Base-by-base conservation (phyloP, 2,888 invertebrate species). In the Argyresthia goedartella region DNA sequence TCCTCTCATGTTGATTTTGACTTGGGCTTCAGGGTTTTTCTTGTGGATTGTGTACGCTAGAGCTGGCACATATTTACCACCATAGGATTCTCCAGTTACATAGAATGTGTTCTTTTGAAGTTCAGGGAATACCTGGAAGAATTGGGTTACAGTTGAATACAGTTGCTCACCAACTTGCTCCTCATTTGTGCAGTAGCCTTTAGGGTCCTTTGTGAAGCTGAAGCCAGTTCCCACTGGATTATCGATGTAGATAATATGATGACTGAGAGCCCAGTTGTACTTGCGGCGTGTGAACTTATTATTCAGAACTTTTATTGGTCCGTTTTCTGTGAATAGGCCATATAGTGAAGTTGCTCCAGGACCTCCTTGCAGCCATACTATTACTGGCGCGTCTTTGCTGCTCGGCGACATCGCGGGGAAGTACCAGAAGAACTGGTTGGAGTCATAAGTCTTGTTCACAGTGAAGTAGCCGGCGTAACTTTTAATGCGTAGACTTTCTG, bases 71-170 rank as follows among this genome's bases (percentile, higher is more conserved):
- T 90, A 90, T 60, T 90, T 90, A 0, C 97, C 96, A 45, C 91
- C 96, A 68, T 96, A 96, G 0, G 95, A 96, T 80, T 97, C 97
- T 1, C 97, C 97, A 0, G 95, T 92, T 0, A 95, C 90, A 80
- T 91, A 98, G 72, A 98, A 96, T 51, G 93, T 92, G 62, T 92
- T 92, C 0, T 80, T 67, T 64, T 90, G 90, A 34, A 93, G 80
- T 61, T 95, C 91, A 0, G 93, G 92, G 69, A 97, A 98, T 0
- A 97, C 69, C 57, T 90, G 86, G 71, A 95, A 96, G 71, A 98
- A 95, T 72, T 98, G 97, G 42, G 86, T 76, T 2, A 96, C 65
- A 0, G 93, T 93, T 51, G 89, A 88, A 65, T 95, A 93, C 8
- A 97, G 73, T 70, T 97, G 92, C 50, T 89, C 88, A 0, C 93